phyloP scores from a whole-genome alignment of 1,140 invertebrate species.

The Papilio machaon region DNA sequence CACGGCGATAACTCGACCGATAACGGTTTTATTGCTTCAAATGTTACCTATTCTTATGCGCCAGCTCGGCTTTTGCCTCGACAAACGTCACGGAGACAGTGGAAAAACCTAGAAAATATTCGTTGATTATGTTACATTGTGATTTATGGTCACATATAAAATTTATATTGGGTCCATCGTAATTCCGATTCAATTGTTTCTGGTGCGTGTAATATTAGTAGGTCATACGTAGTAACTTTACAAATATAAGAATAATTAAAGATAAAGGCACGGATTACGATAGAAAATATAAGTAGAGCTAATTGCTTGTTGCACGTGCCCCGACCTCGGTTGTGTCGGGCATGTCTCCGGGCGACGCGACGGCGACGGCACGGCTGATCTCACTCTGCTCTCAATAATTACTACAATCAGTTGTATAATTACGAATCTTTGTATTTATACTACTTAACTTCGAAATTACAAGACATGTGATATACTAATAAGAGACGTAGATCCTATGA shows the following conservation, averaged over 20 bases:
- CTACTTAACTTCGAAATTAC: background rate
- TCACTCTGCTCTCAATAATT: background rate
- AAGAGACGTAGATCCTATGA: background rate
- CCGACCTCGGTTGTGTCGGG: slow-evolving; percentile 12
- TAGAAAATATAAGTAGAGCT: slow-evolving; percentile 25
- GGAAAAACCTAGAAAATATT: slow-evolving; percentile 45
- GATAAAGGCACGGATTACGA: slow-evolving; percentile 8
- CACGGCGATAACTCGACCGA: slow-evolving; percentile 74
- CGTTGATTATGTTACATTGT: slow-evolving; percentile 37
- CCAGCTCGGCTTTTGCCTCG: slow-evolving; percentile 56
- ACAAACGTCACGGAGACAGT: slow-evolving; percentile 46
- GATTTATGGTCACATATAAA: slow-evolving; percentile 30
- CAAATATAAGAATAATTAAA: slow-evolving; percentile 31
- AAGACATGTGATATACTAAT: background rate
- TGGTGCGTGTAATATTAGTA: slow-evolving; percentile 25
- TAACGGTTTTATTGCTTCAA: slow-evolving; percentile 78
- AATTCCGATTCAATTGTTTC: slow-evolving; percentile 36
- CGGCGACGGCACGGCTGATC: background rate
- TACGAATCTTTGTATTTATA: slow-evolving; percentile 10
- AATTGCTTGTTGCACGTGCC: slow-evolving; percentile 32
- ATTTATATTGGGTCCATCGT: slow-evolving; percentile 32
- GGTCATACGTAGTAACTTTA: background rate
- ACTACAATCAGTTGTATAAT: background rate
- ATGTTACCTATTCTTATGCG: slow-evolving; percentile 76
- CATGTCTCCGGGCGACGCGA: background rate